These are phyloP conservation scores for Cyphomyrus plagiostoma DNA, from an alignment of 2,113 vertebrate genomes.

Conservation along the genomic window DNA sequence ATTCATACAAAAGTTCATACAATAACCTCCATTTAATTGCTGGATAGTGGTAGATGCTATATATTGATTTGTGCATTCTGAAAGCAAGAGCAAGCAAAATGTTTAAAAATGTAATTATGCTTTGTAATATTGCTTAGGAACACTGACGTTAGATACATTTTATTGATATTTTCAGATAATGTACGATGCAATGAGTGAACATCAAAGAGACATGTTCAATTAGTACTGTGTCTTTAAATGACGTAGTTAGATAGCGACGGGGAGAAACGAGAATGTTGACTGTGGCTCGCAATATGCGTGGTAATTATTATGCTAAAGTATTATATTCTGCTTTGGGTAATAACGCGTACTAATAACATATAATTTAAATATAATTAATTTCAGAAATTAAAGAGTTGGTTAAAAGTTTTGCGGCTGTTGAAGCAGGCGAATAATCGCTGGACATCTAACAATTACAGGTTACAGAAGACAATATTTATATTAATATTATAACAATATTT, in stretches of 20 bases:
- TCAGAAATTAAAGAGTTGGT: too few species aligned
- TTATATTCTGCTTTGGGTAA: not conserved
- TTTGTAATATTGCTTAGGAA: not conserved
- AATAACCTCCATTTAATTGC: not conserved
- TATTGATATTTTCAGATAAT: not conserved
- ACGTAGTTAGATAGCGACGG: not conserved
- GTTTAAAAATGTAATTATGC: not conserved
- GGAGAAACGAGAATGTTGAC: not conserved
- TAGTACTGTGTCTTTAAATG: not conserved
- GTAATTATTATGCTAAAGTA: not conserved
- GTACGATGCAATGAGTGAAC: not conserved
- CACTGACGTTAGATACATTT: not conserved
- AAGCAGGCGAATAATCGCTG: not conserved
- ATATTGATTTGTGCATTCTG: not conserved
- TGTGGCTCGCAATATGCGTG: not conserved
- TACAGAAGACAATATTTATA: not conserved
- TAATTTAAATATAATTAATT: not conserved
- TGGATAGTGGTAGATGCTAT: not conserved
- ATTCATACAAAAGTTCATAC: not conserved
- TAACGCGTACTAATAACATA: not conserved
- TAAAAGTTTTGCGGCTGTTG: not conserved
- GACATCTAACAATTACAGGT: not conserved
- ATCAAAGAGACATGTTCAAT: not conserved
- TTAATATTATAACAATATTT: too few species aligned
- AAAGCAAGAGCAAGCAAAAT: not conserved